Conservation (phyloP, 92 coral and sea anemone species). For the Heteractis magnifica region DNA sequence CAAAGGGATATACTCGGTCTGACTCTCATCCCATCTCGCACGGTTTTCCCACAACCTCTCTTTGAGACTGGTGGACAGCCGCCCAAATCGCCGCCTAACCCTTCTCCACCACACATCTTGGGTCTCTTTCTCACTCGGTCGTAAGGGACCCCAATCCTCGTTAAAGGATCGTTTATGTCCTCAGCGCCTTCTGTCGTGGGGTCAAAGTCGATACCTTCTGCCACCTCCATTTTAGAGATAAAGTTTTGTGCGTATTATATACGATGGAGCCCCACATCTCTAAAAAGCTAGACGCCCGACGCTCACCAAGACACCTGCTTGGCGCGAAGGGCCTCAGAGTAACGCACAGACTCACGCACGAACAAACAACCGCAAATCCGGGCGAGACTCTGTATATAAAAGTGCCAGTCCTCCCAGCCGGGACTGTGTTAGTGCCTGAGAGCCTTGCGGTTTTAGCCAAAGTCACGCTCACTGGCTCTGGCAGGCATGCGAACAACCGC, state of each 20-base stretch:
- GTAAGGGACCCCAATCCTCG: no score
- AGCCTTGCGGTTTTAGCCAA: background rate
- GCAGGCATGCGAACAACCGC: background rate
- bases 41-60: no score
- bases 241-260: background rate
- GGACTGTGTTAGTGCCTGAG: background rate
- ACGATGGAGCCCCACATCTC: background rate
- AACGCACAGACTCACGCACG: background rate
- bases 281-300: background rate
- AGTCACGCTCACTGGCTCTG: background rate
- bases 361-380: background rate
- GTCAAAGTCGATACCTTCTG: background rate
- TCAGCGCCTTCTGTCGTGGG: no score
- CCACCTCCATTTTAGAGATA: slow-evolving; percentile 2
- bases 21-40: no score
- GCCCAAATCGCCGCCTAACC: no score
- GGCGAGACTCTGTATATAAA: background rate
- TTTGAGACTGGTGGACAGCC: no score
- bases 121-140: no score
- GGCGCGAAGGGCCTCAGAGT: background rate
- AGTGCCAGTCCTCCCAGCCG: background rate
- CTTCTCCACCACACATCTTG: no score
- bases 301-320: background rate
- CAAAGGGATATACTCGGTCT: no score
- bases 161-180: no score